Conservation (phyloP, 2,797 vertebrate species). For the Hirundo rustica region DNA sequence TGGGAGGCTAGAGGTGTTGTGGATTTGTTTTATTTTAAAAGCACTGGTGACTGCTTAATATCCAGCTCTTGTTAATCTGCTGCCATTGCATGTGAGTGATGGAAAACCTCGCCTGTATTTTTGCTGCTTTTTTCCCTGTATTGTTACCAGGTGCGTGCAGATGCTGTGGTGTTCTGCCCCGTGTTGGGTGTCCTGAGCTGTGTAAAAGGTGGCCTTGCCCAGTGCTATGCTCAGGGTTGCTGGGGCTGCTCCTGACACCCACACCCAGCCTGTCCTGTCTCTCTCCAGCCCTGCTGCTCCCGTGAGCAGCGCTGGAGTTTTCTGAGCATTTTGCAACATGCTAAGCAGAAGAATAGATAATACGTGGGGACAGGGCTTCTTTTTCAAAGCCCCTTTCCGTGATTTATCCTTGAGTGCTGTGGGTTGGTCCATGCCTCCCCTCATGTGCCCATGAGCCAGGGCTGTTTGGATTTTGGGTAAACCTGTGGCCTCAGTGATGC, state of each 20-base stretch:
- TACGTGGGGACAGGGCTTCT: fast-evolving
- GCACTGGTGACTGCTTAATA: not conserved
- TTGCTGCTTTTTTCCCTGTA: not conserved
- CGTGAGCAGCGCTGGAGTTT: fast-evolving
- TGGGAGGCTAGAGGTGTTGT: not conserved
- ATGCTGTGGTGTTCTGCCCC: fast-evolving
- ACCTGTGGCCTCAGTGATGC: not conserved
- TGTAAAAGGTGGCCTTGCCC: not conserved
- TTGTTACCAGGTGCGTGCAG: not conserved
- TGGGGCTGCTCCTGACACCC: not conserved
- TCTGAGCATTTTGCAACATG: not conserved
- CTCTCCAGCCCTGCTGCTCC: not conserved
- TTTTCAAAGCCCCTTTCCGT: not conserved
- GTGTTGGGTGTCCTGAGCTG: not conserved
- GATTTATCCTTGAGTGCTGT: not conserved
- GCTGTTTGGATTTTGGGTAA: not conserved
- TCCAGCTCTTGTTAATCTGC: not conserved
- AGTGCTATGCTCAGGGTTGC: not conserved
- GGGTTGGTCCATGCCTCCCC: fast-evolving
- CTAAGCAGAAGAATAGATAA: not conserved
- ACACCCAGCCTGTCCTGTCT: not conserved
- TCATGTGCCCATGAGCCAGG: not conserved
- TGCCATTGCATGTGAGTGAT: not conserved
- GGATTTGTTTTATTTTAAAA: not conserved
- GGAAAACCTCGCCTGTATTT: not conserved